A percentile compares a stretch with the other conserved stretches of the same genome.
phyloP scores from a whole-genome alignment of 2,888 invertebrate species.

The Zeuzera pyrina region DNA sequence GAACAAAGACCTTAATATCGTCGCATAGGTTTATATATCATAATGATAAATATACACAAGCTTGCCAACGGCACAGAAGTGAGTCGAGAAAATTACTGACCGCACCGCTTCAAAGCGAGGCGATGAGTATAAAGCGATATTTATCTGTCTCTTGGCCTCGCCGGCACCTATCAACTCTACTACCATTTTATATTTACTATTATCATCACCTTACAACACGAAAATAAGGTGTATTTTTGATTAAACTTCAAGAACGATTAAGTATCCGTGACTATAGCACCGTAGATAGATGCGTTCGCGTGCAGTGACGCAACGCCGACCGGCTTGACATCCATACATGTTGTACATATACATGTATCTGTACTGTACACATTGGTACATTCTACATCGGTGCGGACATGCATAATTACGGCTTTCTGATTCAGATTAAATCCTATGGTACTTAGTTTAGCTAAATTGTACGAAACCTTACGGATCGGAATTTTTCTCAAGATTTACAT shows the following conservation, averaged over 20 bases:
- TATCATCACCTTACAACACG: constrained; percentile 4
- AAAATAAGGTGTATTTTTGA: constrained; percentile 18
- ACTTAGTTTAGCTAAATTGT: no score
- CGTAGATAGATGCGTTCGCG: constrained; percentile 35
- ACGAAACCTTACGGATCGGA: no score
- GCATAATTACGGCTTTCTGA: no score
- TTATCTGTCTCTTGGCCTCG: constrained; percentile 51
- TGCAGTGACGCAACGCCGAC: constrained; percentile 40
- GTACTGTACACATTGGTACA: no score
- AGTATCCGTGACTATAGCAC: constrained; percentile 21
- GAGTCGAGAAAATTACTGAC: constrained; percentile 30
- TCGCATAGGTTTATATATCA: constrained; percentile 7
- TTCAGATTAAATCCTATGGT: no score
- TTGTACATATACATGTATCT: constrained; percentile 19
- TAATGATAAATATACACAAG: constrained; percentile 13
- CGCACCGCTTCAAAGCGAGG: constrained; percentile 39
- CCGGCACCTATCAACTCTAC: constrained; percentile 35
- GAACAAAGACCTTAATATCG: constrained; percentile 21
- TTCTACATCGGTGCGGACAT: no score
- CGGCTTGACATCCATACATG: constrained; percentile 17
- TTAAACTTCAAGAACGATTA: constrained; percentile 6
- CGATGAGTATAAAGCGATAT: constrained; percentile 35
- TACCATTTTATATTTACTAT: constrained; percentile 18
- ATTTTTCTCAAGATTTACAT: no score
- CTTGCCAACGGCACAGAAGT: constrained; percentile 9